Conservation (phyloP, 1,140 invertebrate genomes). For the Myzus persicae region DNA sequence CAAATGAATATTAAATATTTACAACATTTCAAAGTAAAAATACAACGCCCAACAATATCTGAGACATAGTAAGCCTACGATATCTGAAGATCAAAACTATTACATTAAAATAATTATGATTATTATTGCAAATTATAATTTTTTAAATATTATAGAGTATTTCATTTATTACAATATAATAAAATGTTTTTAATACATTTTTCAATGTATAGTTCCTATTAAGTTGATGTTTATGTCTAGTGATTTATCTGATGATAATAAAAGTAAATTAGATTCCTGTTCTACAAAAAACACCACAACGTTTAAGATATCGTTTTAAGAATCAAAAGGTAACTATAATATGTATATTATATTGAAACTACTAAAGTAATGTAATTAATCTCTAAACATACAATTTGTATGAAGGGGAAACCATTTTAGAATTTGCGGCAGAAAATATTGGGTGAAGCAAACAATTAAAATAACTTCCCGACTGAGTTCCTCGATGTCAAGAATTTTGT, state of each 20-base stretch:
- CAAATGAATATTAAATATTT: not conserved
- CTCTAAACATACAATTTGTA: not conserved
- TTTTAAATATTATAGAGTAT: too few relatives aligned
- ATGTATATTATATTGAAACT: not conserved
- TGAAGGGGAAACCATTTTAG: not conserved
- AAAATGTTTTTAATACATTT: too few relatives aligned
- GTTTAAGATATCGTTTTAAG: too few relatives aligned
- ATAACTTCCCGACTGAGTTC: not conserved
- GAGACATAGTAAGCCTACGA: not conserved
- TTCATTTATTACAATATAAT: too few relatives aligned
- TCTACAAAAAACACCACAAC: not conserved
- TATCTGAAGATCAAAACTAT: not conserved
- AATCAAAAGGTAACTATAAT: not conserved
- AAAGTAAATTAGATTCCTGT: not conserved
- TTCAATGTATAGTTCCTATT: not conserved
- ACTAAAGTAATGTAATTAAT: not conserved
- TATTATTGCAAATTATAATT: too few relatives aligned
- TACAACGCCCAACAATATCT: not conserved
- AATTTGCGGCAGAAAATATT: not conserved
- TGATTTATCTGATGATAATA: not conserved
- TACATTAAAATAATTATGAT: not conserved
- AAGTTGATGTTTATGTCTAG: not conserved
- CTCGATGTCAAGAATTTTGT: not conserved
- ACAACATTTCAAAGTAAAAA: not conserved
- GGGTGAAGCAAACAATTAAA: not conserved